phyloP scores from a whole-genome alignment of 2,113 vertebrate genomes.

The Dunckerocampus dactyliophorus region DNA sequence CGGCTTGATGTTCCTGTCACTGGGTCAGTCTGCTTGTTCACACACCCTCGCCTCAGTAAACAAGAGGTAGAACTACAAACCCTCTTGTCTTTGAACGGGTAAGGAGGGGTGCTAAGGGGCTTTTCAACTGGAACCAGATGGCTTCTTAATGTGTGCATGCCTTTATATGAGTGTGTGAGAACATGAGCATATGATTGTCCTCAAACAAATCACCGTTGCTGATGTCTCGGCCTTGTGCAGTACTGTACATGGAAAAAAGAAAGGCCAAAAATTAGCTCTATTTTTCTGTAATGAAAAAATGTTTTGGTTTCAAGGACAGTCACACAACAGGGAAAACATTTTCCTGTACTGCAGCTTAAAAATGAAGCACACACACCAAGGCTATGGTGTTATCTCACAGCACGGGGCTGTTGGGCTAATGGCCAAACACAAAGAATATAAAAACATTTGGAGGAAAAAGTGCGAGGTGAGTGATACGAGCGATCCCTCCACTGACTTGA shows the following conservation, averaged over 20 bases:
- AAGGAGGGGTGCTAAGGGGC: slow-evolving; percentile 51
- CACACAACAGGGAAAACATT: slow-evolving; percentile 23
- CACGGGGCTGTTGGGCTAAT: slow-evolving; percentile 23
- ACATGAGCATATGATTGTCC: slow-evolving; percentile 28
- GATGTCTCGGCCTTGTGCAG: slow-evolving; percentile 5
- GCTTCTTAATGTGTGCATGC: slow-evolving; percentile 59
- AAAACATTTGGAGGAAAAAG: slow-evolving; percentile 25
- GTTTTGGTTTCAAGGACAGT: slow-evolving; percentile 4
- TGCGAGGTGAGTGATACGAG: slow-evolving; percentile 50
- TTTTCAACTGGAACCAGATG: slow-evolving; percentile 79
- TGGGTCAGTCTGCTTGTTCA: slow-evolving; percentile 33
- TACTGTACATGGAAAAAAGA: slow-evolving; percentile 16
- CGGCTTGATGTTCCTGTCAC: slow-evolving; percentile 2
- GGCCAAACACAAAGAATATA: slow-evolving; percentile 22
- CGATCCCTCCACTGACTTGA: slow-evolving; percentile 29
- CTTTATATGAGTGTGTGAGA: slow-evolving; percentile 46
- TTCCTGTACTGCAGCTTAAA: slow-evolving; percentile 11
- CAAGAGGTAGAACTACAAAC: slow-evolving; percentile 21
- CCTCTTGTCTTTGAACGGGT: slow-evolving; percentile 62
- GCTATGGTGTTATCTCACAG: slow-evolving; percentile 17
- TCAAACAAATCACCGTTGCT: slow-evolving; percentile 34
- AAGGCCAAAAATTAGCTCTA: slow-evolving; percentile 27
- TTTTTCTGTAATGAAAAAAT: slow-evolving; percentile 10
- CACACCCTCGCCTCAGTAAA: slow-evolving; percentile 32
- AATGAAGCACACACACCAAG: slow-evolving; percentile 25